These are phyloP conservation scores for Corvus hawaiiensis DNA, from an alignment of 2,113 vertebrate species.

Conservation along the genomic window DNA sequence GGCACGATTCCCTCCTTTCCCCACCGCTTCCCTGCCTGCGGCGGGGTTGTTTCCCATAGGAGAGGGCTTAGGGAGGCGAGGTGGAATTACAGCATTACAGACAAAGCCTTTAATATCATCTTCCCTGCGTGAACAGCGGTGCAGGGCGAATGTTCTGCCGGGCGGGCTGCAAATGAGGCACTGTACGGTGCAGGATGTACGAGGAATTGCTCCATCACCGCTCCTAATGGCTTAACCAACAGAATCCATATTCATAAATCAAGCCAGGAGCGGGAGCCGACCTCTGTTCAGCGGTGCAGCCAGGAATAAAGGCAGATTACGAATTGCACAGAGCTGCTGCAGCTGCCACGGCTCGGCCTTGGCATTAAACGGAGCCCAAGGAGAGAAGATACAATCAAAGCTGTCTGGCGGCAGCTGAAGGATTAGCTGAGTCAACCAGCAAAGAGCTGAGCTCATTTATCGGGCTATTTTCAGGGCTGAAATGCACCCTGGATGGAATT, in stretches of 20 bases:
- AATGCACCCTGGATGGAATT: background rate
- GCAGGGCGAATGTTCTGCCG: background rate
- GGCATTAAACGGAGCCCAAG: background rate
- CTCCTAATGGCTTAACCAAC: slow-evolving; percentile 42
- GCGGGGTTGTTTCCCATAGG: fast-evolving
- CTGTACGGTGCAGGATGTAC: background rate
- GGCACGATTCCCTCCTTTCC: background rate
- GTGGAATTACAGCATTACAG: background rate
- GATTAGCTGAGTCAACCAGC: slow-evolving; percentile 53
- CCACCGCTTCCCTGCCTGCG: background rate
- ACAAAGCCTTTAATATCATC: background rate
- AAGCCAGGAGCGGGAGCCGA: background rate
- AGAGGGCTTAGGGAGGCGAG: background rate
- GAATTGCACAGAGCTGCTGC: background rate
- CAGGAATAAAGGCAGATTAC: background rate
- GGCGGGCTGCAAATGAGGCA: background rate
- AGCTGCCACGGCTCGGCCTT: slow-evolving; percentile 23
- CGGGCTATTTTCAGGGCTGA: background rate
- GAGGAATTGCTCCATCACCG: background rate
- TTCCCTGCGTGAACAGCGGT: background rate
- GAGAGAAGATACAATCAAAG: slow-evolving; percentile 16
- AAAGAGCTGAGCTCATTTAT: slow-evolving; percentile 29
- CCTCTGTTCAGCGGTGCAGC: background rate
- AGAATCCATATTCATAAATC: slow-evolving; percentile 39
- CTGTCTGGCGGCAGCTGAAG: background rate